Percentiles rank a stretch among this genome's conserved stretches.
phyloP scores from a whole-genome alignment of 37 sponge, comb jelly and placozoan genomes.

The Oopsacas minuta region DNA sequence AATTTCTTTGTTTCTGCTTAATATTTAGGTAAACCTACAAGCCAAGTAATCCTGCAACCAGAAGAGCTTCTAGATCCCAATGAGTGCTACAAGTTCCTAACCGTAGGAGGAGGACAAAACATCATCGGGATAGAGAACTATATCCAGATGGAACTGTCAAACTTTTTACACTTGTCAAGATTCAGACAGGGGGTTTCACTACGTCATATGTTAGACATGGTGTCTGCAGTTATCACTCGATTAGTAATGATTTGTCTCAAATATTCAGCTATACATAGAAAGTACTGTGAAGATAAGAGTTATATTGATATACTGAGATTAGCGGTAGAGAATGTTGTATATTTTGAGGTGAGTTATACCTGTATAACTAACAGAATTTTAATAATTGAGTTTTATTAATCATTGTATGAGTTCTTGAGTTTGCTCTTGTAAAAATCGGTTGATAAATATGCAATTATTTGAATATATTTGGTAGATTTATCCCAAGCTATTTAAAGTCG shows the following conservation, averaged over 20 bases:
- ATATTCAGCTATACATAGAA: background rate
- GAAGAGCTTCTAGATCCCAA: background rate
- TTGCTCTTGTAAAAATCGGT: too few relatives aligned
- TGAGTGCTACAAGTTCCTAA: background rate
- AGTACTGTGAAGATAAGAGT: background rate
- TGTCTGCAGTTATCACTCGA: background rate
- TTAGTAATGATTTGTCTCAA: background rate
- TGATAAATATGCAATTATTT: too few relatives aligned
- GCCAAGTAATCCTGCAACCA: background rate
- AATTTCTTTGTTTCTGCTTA: too few relatives aligned
- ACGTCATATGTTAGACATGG: background rate
- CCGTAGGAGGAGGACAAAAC: background rate
- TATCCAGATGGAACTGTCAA: background rate
- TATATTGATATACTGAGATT: conserved; percentile 10
- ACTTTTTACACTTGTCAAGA: background rate
- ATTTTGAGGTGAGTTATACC: conserved; percentile 12
- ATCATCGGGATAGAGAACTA: background rate
- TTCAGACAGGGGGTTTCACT: conserved; percentile 14
- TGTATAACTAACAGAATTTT: too few relatives aligned
- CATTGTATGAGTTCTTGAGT: too few relatives aligned
- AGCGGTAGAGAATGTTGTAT: background rate
- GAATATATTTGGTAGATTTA: too few relatives aligned
- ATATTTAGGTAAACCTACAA: background rate
- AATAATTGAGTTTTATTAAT: too few relatives aligned
- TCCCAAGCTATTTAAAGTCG: background rate